Evolutionary conservation across 2,113 vertebrate species (phyloP).

Genomic region (Piprites chloris): DNA sequence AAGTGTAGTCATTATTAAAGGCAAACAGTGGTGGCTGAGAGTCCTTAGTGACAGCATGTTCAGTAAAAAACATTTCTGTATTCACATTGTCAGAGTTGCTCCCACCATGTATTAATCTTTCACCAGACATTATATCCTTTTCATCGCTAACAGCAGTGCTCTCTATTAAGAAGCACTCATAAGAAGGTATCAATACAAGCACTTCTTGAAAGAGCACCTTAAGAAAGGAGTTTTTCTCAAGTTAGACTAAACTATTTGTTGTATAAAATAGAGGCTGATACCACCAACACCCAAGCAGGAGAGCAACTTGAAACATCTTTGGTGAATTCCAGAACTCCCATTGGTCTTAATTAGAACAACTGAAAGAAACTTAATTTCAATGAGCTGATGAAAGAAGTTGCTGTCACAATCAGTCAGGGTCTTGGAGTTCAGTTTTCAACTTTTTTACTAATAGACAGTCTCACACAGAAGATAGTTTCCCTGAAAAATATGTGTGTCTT

Average conservation of each 20-base stretch:
- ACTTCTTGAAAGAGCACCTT: neutral
- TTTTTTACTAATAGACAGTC: conserved; percentile 11
- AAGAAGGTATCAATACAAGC: neutral
- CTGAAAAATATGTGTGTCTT: neutral
- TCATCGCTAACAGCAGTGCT: neutral
- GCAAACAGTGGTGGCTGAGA: neutral
- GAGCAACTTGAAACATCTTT: conserved; percentile 67
- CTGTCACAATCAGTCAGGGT: conserved; percentile 64
- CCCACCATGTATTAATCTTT: neutral
- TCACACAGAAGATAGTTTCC: conserved; percentile 56
- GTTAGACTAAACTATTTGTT: conserved; percentile 61
- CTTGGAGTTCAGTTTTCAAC: conserved; percentile 63
- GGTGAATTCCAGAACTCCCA: conserved; percentile 75
- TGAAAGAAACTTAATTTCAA: conserved; percentile 78
- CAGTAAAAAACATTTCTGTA: neutral
- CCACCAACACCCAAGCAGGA: conserved; percentile 35
- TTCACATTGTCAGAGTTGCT: neutral
- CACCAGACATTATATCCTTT: conserved; percentile 20
- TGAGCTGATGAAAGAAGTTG: conserved; percentile 62
- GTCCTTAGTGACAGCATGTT: neutral
- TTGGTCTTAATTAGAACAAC: conserved; percentile 74
- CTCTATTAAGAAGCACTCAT: neutral
- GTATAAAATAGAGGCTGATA: conserved; percentile 45
- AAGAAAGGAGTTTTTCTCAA: conserved; percentile 24
- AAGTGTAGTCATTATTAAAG: neutral